phyloP scores from a whole-genome alignment of 2,888 invertebrate species.

The Vesta saturnalis region DNA sequence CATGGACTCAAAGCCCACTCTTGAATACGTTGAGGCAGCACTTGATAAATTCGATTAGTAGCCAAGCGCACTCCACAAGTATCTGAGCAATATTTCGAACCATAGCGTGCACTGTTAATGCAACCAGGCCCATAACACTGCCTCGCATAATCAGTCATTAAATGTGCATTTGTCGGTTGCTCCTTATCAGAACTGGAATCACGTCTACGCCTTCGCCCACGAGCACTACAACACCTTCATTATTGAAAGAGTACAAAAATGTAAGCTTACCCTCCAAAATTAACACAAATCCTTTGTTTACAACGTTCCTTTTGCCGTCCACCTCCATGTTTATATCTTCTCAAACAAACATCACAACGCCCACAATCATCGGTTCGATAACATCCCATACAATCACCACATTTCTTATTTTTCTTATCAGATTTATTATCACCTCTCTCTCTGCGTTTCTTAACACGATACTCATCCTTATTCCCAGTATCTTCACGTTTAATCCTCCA shows the following conservation, averaged over 20 bases:
- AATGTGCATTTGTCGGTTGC: conserved; percentile 63
- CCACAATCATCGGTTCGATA: conserved; percentile 75
- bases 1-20: conserved; percentile 92
- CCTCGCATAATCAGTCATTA: conserved; percentile 70
- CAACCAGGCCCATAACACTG: conserved; percentile 96
- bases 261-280: conserved; percentile 56
- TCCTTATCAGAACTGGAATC: conserved; percentile 61
- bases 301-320: conserved; percentile 63
- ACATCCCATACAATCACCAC: conserved; percentile 82
- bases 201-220: conserved; percentile 52
- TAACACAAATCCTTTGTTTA: conserved; percentile 64
- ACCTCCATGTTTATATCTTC: conserved; percentile 52
- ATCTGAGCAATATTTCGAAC: conserved; percentile 94
- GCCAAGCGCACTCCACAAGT: conserved; percentile 92
- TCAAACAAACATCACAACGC: conserved; percentile 72
- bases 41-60: conserved; percentile 84
- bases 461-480: conserved; percentile 51
- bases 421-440: conserved; percentile 56
- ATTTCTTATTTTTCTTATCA: conserved; percentile 67
- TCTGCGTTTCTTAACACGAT: conserved; percentile 52
- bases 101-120: conserved; percentile 74
- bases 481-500: conserved; percentile 59
- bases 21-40: conserved; percentile 76
- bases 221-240: not conserved
- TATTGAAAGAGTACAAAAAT: not conserved